These are phyloP conservation scores for Petaurus breviceps DNA, from an alignment of 2,113 vertebrate species.

Conservation along the genomic window DNA sequence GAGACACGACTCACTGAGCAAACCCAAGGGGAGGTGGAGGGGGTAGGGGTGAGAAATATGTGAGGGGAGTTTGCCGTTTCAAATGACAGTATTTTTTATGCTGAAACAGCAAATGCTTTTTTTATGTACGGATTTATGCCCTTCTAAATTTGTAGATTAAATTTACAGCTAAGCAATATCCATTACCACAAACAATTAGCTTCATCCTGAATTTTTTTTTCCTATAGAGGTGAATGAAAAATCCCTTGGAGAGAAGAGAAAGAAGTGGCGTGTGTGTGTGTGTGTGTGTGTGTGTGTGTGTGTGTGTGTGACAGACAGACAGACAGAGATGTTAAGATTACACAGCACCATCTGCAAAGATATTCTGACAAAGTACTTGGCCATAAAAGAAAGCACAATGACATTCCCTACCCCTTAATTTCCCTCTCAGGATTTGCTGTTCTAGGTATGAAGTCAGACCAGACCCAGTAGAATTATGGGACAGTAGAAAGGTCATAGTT, in stretches of 20 bases:
- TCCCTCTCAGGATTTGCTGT: not conserved
- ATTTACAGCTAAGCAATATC: conserved; percentile 56
- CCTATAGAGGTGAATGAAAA: not conserved
- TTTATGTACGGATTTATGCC: conserved; percentile 66
- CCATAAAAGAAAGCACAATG: not conserved
- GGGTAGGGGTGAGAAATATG: not conserved
- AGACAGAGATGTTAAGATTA: not conserved
- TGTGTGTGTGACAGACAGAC: not conserved
- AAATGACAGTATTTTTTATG: conserved; percentile 60
- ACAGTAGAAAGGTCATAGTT: not conserved
- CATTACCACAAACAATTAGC: conserved; percentile 49
- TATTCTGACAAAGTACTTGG: not conserved
- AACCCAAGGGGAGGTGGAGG: conserved; percentile 32
- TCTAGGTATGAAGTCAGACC: not conserved
- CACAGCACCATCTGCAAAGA: not conserved
- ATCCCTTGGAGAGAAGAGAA: not conserved
- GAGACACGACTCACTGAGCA: conserved; percentile 66
- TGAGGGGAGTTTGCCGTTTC: conserved; percentile 32
- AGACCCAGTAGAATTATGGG: not conserved
- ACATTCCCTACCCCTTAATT: not conserved
- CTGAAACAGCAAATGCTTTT: conserved; percentile 69
- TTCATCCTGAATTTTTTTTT: conserved; percentile 42
- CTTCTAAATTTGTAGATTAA: conserved; percentile 65
- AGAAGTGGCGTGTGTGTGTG: not conserved
- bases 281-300: not conserved